Evolutionary conservation across 1,140 invertebrate species (phyloP).

Genomic region (Tachypleus tridentatus): DNA sequence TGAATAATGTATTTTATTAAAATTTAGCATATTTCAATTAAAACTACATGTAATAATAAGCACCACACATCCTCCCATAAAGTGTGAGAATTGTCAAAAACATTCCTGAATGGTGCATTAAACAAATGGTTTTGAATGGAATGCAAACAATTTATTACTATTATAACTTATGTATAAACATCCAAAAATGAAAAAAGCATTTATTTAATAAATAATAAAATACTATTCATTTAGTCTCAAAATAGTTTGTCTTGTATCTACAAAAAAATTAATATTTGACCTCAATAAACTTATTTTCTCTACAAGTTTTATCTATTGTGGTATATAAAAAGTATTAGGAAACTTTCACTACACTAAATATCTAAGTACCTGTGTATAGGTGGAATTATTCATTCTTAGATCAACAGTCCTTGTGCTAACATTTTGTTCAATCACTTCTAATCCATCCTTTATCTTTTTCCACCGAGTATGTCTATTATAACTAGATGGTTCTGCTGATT

Average conservation of each 20-base stretch:
- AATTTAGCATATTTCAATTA: too few species aligned
- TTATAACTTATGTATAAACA: too few species aligned
- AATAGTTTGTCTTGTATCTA: not conserved
- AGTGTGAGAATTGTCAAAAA: too few species aligned
- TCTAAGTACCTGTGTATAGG: slow-evolving; percentile 13
- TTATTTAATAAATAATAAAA: not conserved
- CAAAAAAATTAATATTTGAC: not conserved
- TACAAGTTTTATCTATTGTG: not conserved
- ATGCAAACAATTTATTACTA: too few species aligned
- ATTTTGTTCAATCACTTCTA: slow-evolving; percentile 1
- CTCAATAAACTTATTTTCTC: not conserved
- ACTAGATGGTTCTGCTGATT: slow-evolving; percentile 10
- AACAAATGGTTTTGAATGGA: too few species aligned
- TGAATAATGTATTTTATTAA: too few species aligned
- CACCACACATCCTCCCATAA: too few species aligned
- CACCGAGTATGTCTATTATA: slow-evolving; percentile 1
- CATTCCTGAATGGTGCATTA: too few species aligned
- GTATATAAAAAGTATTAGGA: not conserved
- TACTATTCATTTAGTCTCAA: not conserved
- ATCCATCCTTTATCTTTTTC: not conserved
- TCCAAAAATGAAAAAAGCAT: too few species aligned
- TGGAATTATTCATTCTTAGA: slow-evolving; percentile 8
- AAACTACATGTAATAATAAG: too few species aligned
- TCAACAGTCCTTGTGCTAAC: not conserved
- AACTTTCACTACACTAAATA: not conserved